Conservation (phyloP, 2,113 vertebrate genomes). For the Poicephalus gulielmi region DNA sequence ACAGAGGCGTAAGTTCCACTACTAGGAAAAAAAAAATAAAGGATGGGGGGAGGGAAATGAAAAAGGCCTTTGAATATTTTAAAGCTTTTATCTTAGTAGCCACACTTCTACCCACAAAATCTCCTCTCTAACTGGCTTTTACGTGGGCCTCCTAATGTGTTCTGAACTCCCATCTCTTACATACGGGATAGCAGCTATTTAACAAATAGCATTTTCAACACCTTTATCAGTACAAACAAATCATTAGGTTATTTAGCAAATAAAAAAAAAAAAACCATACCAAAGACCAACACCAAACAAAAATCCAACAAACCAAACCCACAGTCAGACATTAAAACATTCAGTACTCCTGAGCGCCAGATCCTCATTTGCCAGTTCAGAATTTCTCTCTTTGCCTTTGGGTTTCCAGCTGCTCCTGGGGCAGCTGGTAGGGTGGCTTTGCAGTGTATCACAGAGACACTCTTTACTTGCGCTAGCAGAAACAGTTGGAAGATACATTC, state of each 20-base stretch:
- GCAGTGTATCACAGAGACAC: background rate
- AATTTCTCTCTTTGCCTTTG: background rate
- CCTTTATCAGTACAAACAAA: background rate
- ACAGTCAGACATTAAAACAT: background rate
- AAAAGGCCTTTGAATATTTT: background rate
- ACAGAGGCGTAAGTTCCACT: background rate
- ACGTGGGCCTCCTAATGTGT: background rate
- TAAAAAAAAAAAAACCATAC: background rate
- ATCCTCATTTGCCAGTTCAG: background rate
- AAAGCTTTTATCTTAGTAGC: background rate
- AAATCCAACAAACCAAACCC: background rate
- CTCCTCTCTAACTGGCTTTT: background rate
- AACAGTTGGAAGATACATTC: background rate
- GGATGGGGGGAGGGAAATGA: background rate
- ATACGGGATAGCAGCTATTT: background rate
- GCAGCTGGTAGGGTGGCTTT: background rate
- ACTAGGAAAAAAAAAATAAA: background rate
- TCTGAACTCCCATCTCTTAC: background rate
- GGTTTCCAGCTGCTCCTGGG: background rate
- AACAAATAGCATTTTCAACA: background rate
- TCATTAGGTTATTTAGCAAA: background rate
- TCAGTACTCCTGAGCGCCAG: background rate
- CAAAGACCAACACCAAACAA: background rate
- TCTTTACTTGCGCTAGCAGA: background rate
- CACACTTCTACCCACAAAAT: background rate